A percentile compares a stretch with the other conserved stretches of the same genome.
Conservation (phyloP, 1,140 invertebrate genomes). For the Drosophila tristis region DNA sequence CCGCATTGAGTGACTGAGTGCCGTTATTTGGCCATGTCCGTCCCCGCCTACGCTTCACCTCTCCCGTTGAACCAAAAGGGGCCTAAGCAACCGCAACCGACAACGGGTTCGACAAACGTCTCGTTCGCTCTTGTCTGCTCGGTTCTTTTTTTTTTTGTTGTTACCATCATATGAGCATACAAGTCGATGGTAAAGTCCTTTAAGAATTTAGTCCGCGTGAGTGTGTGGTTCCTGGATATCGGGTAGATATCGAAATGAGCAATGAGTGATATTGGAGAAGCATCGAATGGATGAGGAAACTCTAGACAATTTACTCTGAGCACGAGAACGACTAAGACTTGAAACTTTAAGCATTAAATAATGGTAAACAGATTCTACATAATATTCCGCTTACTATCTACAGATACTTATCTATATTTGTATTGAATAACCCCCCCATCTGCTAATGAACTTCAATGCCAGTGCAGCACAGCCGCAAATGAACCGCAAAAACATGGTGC, state of each 20-base stretch:
- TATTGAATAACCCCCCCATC: neutral
- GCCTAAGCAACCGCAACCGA: conserved; percentile 65
- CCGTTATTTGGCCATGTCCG: conserved; percentile 43
- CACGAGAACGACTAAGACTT: too few species aligned
- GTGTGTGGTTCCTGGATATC: neutral
- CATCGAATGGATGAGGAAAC: neutral
- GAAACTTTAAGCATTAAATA: too few species aligned
- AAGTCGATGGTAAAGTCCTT: conserved; percentile 35
- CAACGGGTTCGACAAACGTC: conserved; percentile 48
- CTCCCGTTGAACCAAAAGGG: conserved; percentile 2
- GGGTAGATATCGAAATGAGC: conserved; percentile 30
- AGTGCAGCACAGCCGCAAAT: conserved; percentile 1
- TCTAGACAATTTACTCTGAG: too few species aligned
- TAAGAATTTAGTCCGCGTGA: conserved; percentile 38
- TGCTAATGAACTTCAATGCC: conserved; percentile 5
- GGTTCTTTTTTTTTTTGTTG: conserved; percentile 21
- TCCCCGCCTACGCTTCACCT: neutral
- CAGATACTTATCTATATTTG: too few species aligned
- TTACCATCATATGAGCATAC: conserved; percentile 8
- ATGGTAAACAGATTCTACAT: too few species aligned
- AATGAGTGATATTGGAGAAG: conserved; percentile 4
- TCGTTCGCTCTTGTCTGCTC: conserved; percentile 43
- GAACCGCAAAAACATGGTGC: conserved; percentile 24
- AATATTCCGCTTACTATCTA: too few species aligned
- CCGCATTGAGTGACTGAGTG: conserved; percentile 54